Evolutionary conservation across 2,888 invertebrate species (phyloP).

Genomic region (Macrophya alboannulata): DNA sequence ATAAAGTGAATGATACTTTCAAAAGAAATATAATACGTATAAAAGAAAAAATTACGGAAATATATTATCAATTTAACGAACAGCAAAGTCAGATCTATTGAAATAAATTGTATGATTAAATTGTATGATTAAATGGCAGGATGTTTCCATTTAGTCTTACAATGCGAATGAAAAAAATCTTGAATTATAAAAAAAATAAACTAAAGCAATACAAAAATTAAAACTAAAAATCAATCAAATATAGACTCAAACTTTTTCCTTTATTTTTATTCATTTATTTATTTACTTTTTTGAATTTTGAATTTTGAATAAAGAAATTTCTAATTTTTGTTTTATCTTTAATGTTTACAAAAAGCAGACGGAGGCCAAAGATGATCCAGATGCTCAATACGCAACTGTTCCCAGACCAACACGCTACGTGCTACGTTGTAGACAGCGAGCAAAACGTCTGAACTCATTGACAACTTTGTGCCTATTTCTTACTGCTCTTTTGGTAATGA

Average conservation of each 20-base stretch:
- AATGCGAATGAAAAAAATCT: neutral
- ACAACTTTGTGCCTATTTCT: constrained; percentile 87
- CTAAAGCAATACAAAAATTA: neutral
- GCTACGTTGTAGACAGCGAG: constrained; percentile 79
- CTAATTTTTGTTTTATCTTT: neutral
- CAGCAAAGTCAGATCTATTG: constrained; percentile 13
- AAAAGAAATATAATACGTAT: neutral
- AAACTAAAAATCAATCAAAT: neutral
- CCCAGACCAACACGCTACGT: constrained; percentile 75
- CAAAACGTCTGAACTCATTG: constrained; percentile 83
- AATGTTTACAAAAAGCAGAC: constrained; percentile 66
- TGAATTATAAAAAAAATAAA: neutral
- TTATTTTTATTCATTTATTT: neutral
- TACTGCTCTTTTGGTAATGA: constrained; percentile 87
- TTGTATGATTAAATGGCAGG: constrained; percentile 16
- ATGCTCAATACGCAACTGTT: constrained; percentile 76
- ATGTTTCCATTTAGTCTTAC: constrained; percentile 7
- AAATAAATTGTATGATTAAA: constrained; percentile 38
- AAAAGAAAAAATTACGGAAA: neutral
- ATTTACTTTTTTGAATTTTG: neutral
- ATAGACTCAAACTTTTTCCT: neutral
- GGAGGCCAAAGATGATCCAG: constrained; percentile 78
- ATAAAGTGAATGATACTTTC: neutral
- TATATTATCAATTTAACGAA: neutral
- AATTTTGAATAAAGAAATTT: neutral